Evolutionary conservation across 2,888 invertebrate genomes (phyloP), one percentile per base, ranked within the genome.

Genomic region (Xanthorhoe designata): DNA sequence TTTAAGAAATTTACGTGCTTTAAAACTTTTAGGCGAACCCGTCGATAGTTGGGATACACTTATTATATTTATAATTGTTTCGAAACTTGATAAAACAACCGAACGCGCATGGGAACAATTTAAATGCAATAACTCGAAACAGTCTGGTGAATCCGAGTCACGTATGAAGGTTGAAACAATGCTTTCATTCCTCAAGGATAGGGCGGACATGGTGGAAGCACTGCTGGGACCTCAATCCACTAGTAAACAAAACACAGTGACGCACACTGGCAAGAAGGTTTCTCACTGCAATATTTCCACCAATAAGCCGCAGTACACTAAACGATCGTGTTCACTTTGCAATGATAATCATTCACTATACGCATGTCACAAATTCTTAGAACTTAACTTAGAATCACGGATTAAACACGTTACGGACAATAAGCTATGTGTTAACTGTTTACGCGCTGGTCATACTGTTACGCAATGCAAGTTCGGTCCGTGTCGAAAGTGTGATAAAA

Each of bases 31-130:
- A 29, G 69, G 61, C n/a, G 69, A 72, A 42, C 74, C 75, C 0
- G 72, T 71, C 2, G 71, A 72, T 1, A 18, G 19, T 0, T 77
- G 74, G 75, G 74, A 77, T 17, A 73, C 71, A n/a, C 24, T 77
- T 19, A 65, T 75, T 17, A 74, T 75, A 29, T 69, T 68, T 61
- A 35, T 76, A 9, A 57, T 73, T 17, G 64, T 63, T 2, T 64
- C 70, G 0, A 75, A 77, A 47, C 32, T 78, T 15, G 78, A 76
- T 66, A 19, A 62, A 2, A 32, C 64, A 2, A 74, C 75, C 0
- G 69, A 69, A 54, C 63, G 70, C 3, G 72, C 75, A 55, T 78
- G 78, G 78, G 76, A 32, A 6, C 32, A 32, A 32, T 32, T 6
- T 32, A 32, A 32, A 32, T 32, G 32, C 7, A 32, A 32, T 7